Percentiles rank a stretch among this genome's conserved stretches.
Conservation (phyloP, 1,140 invertebrate species). For the Heterodera schachtii region DNA sequence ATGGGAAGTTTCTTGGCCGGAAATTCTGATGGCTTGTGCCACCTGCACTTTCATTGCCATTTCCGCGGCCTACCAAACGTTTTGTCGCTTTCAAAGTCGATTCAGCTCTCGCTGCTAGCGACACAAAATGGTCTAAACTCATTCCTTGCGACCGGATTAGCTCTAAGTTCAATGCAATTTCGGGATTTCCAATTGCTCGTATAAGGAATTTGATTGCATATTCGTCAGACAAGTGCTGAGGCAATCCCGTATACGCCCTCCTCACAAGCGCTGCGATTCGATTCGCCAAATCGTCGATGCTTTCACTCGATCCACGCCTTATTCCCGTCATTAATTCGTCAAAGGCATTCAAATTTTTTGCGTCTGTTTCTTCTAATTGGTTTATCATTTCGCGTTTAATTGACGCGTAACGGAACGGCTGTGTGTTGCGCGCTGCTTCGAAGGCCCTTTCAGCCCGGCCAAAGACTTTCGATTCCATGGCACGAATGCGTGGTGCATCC, state of each 20-base stretch:
- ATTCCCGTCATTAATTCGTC: conserved; percentile 4
- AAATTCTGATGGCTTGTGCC: too few species aligned
- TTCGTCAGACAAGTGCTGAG: conserved; percentile 8
- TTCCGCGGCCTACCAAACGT: neutral
- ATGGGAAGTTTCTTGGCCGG: too few species aligned
- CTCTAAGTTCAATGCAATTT: conserved; percentile 15
- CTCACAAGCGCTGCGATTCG: conserved; percentile 7
- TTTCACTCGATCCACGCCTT: neutral
- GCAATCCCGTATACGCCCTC: neutral
- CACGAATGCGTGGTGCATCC: neutral
- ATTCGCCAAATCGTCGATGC: conserved; percentile 19
- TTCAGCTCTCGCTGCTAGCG: conserved; percentile 12
- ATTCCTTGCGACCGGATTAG: neutral
- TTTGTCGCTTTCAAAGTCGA: conserved; percentile 4
- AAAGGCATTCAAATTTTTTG: conserved; percentile 1
- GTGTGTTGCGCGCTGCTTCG: neutral
- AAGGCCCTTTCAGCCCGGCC: neutral
- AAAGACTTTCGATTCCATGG: neutral
- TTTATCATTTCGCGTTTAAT: conserved; percentile 18
- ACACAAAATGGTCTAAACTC: conserved; percentile 11
- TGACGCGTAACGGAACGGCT: neutral
- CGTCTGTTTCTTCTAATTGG: neutral
- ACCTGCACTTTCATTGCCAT: neutral
- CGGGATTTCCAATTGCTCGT: neutral
- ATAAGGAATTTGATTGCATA: conserved; percentile 12